These are phyloP conservation scores for Lypha dubia DNA, from an alignment of 2,888 invertebrate species.

Conservation along the genomic window DNA sequence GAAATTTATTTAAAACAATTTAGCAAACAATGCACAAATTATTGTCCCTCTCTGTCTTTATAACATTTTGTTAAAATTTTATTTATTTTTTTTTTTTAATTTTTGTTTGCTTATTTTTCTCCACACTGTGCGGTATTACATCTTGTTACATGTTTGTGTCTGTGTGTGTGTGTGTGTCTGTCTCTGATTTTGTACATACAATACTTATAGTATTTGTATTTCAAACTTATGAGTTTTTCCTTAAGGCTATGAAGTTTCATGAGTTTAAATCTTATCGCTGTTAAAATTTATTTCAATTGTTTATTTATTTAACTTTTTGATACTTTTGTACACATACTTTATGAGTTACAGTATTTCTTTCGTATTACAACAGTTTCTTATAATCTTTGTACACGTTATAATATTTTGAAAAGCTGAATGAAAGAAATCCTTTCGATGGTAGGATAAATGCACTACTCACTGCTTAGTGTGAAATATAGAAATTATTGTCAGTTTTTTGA, in stretches of 20 bases:
- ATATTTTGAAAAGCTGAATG: constrained; percentile 11
- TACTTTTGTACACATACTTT: constrained; percentile 58
- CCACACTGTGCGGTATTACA: constrained; percentile 31
- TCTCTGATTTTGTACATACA: constrained; percentile 35
- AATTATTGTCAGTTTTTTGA: constrained; percentile 12
- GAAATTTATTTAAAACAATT: neutral
- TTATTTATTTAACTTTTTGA: constrained; percentile 65
- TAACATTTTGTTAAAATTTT: constrained; percentile 45
- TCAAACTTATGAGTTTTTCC: constrained; percentile 71
- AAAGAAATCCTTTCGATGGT: constrained; percentile 10
- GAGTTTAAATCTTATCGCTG: constrained; percentile 73
- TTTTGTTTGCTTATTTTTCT: constrained; percentile 48
- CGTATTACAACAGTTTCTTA: constrained; percentile 42
- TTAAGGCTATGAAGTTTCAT: constrained; percentile 73
- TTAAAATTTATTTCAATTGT: constrained; percentile 70
- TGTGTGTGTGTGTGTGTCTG: constrained; percentile 1
- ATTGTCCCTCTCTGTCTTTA: constrained; percentile 42
- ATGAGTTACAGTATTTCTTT: constrained; percentile 58
- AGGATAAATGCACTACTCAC: neutral
- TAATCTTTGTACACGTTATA: constrained; percentile 24
- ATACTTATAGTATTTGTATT: no score
- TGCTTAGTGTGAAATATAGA: neutral
- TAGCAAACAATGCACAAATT: neutral
- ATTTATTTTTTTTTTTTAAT: constrained; percentile 66
- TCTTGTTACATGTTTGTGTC: neutral